Evolutionary conservation across 2,888 invertebrate genomes (phyloP).

Genomic region (Bruchidius siliquastri): DNA sequence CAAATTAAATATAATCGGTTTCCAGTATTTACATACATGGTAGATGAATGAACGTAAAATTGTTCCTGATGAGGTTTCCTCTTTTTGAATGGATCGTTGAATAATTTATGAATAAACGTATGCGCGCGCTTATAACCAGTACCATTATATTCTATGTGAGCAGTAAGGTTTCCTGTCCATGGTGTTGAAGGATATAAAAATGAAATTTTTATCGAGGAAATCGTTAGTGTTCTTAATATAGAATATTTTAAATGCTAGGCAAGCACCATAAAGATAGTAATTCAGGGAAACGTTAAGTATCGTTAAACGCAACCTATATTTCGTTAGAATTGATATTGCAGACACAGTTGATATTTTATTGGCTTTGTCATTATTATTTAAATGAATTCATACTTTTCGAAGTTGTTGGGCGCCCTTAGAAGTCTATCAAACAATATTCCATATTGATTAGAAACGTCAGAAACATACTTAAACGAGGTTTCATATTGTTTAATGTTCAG

Average conservation of each 20-base stretch:
- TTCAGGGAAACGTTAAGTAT: neutral
- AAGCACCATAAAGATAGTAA: neutral
- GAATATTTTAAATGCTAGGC: neutral
- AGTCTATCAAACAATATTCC: no score
- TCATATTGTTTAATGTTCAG: no score
- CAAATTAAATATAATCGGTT: neutral
- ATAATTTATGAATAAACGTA: neutral
- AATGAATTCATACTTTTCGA: no score
- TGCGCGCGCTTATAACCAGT: neutral
- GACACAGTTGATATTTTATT: no score
- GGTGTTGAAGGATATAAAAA: neutral
- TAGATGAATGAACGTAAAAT: neutral
- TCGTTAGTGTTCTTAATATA: neutral
- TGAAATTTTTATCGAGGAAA: neutral
- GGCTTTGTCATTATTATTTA: no score
- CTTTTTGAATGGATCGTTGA: neutral
- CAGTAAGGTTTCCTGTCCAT: neutral
- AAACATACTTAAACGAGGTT: no score
- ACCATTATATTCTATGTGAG: neutral
- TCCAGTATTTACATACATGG: neutral
- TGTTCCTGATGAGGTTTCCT: neutral
- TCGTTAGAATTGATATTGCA: no score
- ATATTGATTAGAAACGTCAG: no score
- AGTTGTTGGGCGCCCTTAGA: no score
- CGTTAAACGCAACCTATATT: neutral